Percentiles rank a stretch among this genome's conserved stretches.
Evolutionary conservation across 2,888 invertebrate species (phyloP).

Genomic region (Drosophila infuscata): DNA sequence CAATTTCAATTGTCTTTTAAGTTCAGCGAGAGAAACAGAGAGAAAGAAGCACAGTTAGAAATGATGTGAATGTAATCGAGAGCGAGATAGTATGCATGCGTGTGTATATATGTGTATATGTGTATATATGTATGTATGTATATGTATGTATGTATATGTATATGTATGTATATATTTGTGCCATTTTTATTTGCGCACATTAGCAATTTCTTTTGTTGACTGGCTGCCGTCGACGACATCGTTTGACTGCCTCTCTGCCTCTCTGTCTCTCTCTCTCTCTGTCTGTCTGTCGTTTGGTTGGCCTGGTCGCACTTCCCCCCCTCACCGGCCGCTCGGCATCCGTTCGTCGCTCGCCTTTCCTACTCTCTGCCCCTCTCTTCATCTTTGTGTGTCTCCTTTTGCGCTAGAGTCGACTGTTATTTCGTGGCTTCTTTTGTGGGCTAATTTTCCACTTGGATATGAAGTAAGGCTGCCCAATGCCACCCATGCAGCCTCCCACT

Average conservation of each 20-base stretch:
- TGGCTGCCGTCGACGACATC: slow-evolving; percentile 45
- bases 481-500: slow-evolving; percentile 2
- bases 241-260: background rate
- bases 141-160: background rate
- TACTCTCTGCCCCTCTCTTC: background rate
- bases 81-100: slow-evolving; percentile 1
- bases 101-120: background rate
- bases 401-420: slow-evolving; percentile 17
- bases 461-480: slow-evolving; percentile 15
- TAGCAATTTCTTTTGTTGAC: slow-evolving; percentile 74
- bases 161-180: slow-evolving; percentile 49
- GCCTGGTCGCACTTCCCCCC: background rate
- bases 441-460: slow-evolving; percentile 63
- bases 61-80: slow-evolving; percentile 7
- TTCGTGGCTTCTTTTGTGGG: slow-evolving; percentile 55
- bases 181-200: slow-evolving; percentile 75
- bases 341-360: slow-evolving; percentile 7
- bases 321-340: slow-evolving; percentile 25
- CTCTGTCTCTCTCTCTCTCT: background rate
- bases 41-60: slow-evolving; percentile 14
- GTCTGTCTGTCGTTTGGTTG: slow-evolving; percentile 5
- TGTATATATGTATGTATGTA: background rate
- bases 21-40: slow-evolving; percentile 18
- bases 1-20: slow-evolving; percentile 72
- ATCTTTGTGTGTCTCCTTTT: background rate